Evolutionary conservation across 2,888 invertebrate genomes (phyloP).

Genomic region (Brachyopa scutellaris): DNA sequence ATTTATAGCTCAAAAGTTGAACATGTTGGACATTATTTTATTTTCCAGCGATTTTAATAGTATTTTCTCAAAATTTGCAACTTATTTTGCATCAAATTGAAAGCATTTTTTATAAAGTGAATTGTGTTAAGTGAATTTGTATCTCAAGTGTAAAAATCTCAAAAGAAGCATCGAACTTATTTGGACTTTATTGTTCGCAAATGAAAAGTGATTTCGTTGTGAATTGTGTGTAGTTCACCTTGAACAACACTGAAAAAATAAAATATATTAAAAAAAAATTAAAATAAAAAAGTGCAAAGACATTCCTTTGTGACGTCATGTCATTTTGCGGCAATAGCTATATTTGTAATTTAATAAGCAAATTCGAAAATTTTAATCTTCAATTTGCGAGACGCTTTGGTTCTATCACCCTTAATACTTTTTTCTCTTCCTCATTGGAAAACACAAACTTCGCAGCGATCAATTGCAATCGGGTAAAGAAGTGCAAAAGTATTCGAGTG

Average conservation of each 20-base stretch:
- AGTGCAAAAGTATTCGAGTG: background rate
- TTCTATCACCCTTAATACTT: too few species aligned
- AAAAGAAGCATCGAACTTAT: background rate
- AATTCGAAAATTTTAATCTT: too few species aligned
- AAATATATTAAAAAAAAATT: background rate
- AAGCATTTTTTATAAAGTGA: too few species aligned
- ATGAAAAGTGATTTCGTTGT: too few species aligned
- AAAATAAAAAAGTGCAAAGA: slow-evolving; percentile 29
- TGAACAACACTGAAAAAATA: slow-evolving; percentile 12
- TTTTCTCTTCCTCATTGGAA: too few species aligned
- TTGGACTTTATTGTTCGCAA: background rate
- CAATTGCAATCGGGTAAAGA: too few species aligned
- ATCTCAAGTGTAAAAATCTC: too few species aligned
- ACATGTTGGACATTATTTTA: slow-evolving; percentile 44
- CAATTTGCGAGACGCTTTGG: too few species aligned
- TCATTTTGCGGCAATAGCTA: slow-evolving; percentile 35
- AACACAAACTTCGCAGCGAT: too few species aligned
- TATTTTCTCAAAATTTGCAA: background rate
- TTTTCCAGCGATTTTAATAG: slow-evolving; percentile 18
- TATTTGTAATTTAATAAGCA: too few species aligned
- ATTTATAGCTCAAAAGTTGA: slow-evolving; percentile 50
- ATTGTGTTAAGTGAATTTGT: too few species aligned
- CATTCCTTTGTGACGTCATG: slow-evolving; percentile 60
- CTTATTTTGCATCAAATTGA: background rate
- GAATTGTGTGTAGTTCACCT: slow-evolving; percentile 31